These are phyloP conservation scores for Antheraea yamamai DNA, from an alignment of 2,888 invertebrate species.

Conservation along the genomic window DNA sequence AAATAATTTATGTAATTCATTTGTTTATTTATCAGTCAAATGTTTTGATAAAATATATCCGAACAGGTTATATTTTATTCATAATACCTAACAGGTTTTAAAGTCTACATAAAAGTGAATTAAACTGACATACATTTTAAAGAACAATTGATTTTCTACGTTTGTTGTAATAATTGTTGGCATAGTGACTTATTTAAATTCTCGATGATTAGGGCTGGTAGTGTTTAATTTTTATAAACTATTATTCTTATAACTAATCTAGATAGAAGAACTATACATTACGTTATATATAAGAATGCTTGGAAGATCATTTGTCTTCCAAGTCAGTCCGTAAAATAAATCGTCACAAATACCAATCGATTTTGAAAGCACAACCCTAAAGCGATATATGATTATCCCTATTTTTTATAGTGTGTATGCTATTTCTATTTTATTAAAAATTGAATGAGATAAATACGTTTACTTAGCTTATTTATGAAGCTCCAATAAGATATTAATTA, in stretches of 20 bases:
- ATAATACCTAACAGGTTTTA: not conserved
- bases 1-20: no score
- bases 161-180: constrained; percentile 10
- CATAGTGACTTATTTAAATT: constrained; percentile 14
- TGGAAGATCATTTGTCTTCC: no score
- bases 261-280: no score
- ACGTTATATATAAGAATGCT: no score
- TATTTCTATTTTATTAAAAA: not conserved
- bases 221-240: constrained; percentile 14
- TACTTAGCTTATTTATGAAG: not conserved
- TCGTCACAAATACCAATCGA: no score
- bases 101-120: not conserved
- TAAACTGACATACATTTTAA: constrained; percentile 5
- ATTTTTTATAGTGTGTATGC: no score
- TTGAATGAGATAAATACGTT: not conserved
- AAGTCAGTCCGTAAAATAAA: no score
- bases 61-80: not conserved
- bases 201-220: constrained; percentile 21
- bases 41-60: no score
- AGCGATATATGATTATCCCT: no score
- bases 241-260: not conserved
- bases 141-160: constrained; percentile 10
- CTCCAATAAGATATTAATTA: not conserved
- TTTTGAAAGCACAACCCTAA: no score
- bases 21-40: no score